phyloP scores from a whole-genome alignment of 2,888 invertebrate genomes.

The Andrena chrysosceles region DNA sequence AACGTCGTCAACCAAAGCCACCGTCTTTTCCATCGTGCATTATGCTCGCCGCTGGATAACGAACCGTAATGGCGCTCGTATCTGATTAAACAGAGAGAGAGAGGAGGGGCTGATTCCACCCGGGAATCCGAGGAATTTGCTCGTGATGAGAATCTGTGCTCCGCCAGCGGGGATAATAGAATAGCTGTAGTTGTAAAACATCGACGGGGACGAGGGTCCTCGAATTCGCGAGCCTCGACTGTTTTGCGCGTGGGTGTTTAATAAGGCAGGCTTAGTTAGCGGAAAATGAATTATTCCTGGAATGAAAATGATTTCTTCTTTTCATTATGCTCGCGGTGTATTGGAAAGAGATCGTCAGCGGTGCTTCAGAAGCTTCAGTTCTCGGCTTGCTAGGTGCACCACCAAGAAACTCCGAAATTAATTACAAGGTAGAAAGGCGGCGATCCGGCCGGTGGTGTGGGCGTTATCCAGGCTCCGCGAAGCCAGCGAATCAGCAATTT shows the following conservation, averaged over 20 bases:
- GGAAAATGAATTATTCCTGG: too few species aligned
- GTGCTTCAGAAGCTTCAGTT: too few species aligned
- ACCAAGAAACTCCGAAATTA: neutral
- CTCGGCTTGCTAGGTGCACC: too few species aligned
- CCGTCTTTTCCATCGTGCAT: slow-evolving; percentile 39
- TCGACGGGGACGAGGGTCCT: neutral
- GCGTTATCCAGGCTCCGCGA: neutral
- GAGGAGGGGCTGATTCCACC: neutral
- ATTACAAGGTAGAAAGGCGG: neutral
- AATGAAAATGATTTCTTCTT: too few species aligned
- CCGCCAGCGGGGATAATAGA: neutral
- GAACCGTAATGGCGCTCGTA: slow-evolving; percentile 43
- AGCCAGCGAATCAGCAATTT: slow-evolving; percentile 35
- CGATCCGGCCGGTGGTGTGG: neutral
- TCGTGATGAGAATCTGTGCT: neutral
- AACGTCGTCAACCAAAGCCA: slow-evolving; percentile 36
- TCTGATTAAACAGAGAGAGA: slow-evolving; percentile 36
- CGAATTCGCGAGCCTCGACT: neutral
- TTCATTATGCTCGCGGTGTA: too few species aligned
- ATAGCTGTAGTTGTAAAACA: neutral
- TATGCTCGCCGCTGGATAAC: slow-evolving; percentile 40
- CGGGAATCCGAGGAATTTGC: slow-evolving; percentile 25
- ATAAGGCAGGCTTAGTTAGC: neutral
- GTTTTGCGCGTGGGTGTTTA: neutral
- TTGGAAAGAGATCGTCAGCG: too few species aligned